Percentiles rank a stretch among this genome's conserved stretches.
phyloP scores from a whole-genome alignment of 2,113 vertebrate species.

The Tragelaphus scriptus region DNA sequence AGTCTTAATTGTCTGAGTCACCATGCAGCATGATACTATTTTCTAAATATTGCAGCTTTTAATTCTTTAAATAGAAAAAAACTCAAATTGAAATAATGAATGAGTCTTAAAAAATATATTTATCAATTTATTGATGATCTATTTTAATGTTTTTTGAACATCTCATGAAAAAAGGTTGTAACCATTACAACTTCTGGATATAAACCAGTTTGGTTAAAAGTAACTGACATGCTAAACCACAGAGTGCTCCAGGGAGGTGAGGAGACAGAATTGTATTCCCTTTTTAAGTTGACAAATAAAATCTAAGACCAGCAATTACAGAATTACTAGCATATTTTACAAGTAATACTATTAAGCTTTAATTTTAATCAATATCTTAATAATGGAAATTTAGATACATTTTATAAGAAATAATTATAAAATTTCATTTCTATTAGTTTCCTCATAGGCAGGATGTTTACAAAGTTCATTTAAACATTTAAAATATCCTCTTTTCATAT shows the following conservation, averaged over 20 bases:
- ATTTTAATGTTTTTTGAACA: constrained; percentile 33
- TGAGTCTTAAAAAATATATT: background rate
- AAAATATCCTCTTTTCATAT: background rate
- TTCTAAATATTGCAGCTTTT: background rate
- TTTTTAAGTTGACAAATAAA: constrained; percentile 1
- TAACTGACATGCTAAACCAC: background rate
- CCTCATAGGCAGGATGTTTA: background rate
- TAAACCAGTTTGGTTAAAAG: background rate
- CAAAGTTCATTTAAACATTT: background rate
- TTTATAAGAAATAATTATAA: constrained; percentile 34
- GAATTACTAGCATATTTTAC: background rate
- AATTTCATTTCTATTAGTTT: constrained; percentile 21
- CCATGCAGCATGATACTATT: background rate
- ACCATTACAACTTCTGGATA: background rate
- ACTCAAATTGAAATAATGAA: background rate
- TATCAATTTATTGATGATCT: constrained; percentile 13
- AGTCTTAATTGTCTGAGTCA: background rate
- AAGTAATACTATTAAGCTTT: background rate
- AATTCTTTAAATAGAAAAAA: constrained; percentile 38
- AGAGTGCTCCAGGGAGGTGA: background rate
- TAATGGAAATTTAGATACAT: constrained; percentile 2
- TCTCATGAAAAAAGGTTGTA: background rate
- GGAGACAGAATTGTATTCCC: background rate
- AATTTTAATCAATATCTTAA: constrained; percentile 18
- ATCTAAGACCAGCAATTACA: background rate